Conservation (phyloP, 35 echinoderm and acorn worm genomes). For the Diadema setosum region DNA sequence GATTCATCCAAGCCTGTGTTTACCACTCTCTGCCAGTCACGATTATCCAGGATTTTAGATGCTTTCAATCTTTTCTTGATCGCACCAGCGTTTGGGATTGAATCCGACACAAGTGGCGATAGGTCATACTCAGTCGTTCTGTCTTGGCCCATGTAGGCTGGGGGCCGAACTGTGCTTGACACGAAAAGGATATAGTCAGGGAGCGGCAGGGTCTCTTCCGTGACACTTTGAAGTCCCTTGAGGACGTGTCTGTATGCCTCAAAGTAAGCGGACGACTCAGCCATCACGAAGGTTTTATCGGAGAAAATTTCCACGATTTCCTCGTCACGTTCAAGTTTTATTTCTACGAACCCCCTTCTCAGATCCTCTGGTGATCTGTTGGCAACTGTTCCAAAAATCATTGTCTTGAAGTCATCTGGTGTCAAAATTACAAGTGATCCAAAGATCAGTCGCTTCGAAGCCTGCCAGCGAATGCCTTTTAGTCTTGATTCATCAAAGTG, state of each 20-base stretch:
- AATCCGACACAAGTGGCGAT: conserved; percentile 12
- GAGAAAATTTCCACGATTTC: background rate
- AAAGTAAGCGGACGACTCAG: conserved; percentile 93
- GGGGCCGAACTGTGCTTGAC: conserved; percentile 1
- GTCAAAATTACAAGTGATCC: conserved; percentile 52
- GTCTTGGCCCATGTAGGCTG: conserved; percentile 52
- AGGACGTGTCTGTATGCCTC: conserved; percentile 94
- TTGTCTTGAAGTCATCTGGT: conserved; percentile 32
- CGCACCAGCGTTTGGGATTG: background rate
- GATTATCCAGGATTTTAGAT: background rate
- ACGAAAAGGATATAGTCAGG: conserved; percentile 68
- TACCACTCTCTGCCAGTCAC: conserved; percentile 31
- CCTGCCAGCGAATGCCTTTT: conserved; percentile 44
- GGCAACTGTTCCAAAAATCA: conserved; percentile 51
- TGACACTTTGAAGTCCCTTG: conserved; percentile 59
- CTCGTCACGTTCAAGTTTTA: background rate
- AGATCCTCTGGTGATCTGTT: conserved; percentile 36
- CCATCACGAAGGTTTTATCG: conserved; percentile 60
- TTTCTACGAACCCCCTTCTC: conserved; percentile 26
- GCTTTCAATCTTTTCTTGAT: background rate
- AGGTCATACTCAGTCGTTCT: conserved; percentile 51
- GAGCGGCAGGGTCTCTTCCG: conserved; percentile 48
- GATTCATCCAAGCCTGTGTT: conserved; percentile 64
- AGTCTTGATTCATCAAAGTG: conserved; percentile 35
- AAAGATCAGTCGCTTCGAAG: conserved; percentile 40